Percentiles rank a stretch among this genome's conserved stretches.
Conservation (phyloP, 2,797 vertebrate genomes). For the Triplophysa yarkandensis region DNA sequence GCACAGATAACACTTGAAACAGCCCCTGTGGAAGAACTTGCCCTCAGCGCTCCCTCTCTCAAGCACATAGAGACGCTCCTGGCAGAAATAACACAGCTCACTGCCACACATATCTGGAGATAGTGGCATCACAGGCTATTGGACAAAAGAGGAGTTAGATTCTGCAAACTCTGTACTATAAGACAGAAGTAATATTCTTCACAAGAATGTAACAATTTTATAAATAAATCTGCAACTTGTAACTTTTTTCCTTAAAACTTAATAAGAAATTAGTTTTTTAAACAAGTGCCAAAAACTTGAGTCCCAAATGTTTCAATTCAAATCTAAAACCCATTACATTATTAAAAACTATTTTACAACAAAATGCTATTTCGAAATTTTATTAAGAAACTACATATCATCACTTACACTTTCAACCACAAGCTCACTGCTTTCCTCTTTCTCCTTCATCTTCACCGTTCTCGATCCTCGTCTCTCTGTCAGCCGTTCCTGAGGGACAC, state of each 20-base stretch:
- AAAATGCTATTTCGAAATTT: not conserved
- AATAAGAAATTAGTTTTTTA: too few species aligned
- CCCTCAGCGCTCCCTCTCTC: conserved; percentile 86
- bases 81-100: conserved; percentile 87
- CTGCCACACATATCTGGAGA: conserved; percentile 64
- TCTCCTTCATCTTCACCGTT: conserved; percentile 62
- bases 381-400: not conserved
- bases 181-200: not conserved
- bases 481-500: conserved; percentile 69
- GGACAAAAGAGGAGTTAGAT: not conserved
- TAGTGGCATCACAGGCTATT: conserved; percentile 50
- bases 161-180: not conserved
- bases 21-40: conserved; percentile 90
- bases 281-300: too few species aligned
- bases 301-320: too few species aligned
- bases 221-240: not conserved
- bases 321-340: too few species aligned
- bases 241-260: too few species aligned
- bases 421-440: conserved; percentile 68
- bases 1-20: conserved; percentile 85
- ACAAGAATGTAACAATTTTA: not conserved
- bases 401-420: conserved; percentile 21
- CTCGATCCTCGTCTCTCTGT: conserved; percentile 55
- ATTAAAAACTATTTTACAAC: too few species aligned
- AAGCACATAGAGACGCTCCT: conserved; percentile 81